Evolutionary conservation across 2,113 vertebrate species (phyloP), one percentile per base, ranked within the genome.

Genomic region (Cyanoramphus novaezelandiae): DNA sequence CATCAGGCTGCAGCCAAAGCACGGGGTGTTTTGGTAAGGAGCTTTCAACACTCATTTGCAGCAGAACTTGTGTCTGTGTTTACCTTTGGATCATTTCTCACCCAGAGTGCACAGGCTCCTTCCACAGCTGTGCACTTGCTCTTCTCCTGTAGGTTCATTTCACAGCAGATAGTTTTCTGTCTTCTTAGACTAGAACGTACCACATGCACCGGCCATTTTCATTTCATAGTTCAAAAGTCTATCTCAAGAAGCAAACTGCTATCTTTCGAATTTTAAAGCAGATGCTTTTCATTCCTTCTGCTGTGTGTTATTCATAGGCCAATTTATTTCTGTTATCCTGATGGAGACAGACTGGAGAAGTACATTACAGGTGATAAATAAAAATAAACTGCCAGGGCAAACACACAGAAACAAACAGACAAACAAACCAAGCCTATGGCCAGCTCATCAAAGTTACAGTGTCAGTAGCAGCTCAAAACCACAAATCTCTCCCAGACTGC

Each of bases 151-250:
- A 20, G 7, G 8, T 28, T 80, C 7, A 43, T 62, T 88, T 59
- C 69, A 84, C 9, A 6, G 4, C 23, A 21, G 13, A 25, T 2
- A 75, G 10, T 46, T 76, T 88, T 82, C 10, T 9, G 19, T 39
- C 24, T 5, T 47, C 28, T 35, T 49, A 39, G 33, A 23, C 55
- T 55, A 3, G 8, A 86, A 72, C 0, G 0, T 29, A 20, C 25
- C 29, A 46, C 6, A 46, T 50, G 28, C 52, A 18, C n/a, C 63
- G 72, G 24, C 17, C 15, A 39, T 64, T 84, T 82, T 19, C 15
- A 43, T 64, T 84, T 85, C 44, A 39, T 29, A 44, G 39, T 39
- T 91, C 76, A 68, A 4, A 84, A 62, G 11, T 29, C 57, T 68
- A 13, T 11, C 39, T 13, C 43, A 68, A 79, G 35, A 41, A 90